Evolutionary conservation across 2,797 vertebrate species (phyloP).

Genomic region (Anolis apletophallus): DNA sequence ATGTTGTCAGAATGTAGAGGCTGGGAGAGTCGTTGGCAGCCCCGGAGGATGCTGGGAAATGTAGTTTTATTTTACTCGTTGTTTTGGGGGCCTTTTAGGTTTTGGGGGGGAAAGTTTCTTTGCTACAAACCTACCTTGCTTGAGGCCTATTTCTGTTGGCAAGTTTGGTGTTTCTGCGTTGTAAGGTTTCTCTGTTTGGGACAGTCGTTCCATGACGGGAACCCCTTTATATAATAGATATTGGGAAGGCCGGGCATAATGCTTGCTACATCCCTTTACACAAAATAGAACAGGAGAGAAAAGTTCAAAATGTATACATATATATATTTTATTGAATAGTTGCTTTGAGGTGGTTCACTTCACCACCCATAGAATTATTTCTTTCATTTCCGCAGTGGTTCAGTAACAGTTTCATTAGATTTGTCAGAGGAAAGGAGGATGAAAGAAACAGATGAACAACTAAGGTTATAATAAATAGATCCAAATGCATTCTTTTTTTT

Average conservation of each 20-base stretch:
- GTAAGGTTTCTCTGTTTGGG: no score
- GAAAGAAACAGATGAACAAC: conserved; percentile 30
- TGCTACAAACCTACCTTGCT: no score
- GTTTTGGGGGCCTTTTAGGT: no score
- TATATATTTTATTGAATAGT: conserved; percentile 70
- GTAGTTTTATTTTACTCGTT: no score
- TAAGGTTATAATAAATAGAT: conserved; percentile 77
- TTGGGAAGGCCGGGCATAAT: background rate
- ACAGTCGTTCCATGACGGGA: no score
- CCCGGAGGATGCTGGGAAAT: no score
- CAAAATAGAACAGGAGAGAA: background rate
- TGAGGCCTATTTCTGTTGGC: no score
- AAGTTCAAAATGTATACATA: conserved; percentile 71
- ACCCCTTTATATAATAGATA: no score
- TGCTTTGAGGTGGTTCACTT: conserved; percentile 70
- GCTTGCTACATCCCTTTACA: background rate
- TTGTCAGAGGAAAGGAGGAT: conserved; percentile 67
- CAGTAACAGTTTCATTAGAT: conserved; percentile 69
- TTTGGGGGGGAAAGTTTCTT: no score
- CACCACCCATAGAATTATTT: conserved; percentile 71
- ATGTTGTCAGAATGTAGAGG: no score
- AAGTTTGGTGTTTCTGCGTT: no score
- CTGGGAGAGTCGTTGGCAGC: no score
- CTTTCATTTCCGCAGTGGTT: conserved; percentile 72
- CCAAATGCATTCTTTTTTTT: conserved; percentile 57